These are phyloP conservation scores for Caenorhabditis sp. DNA, from an alignment of 2,888 invertebrate genomes.

Conservation along the genomic window DNA sequence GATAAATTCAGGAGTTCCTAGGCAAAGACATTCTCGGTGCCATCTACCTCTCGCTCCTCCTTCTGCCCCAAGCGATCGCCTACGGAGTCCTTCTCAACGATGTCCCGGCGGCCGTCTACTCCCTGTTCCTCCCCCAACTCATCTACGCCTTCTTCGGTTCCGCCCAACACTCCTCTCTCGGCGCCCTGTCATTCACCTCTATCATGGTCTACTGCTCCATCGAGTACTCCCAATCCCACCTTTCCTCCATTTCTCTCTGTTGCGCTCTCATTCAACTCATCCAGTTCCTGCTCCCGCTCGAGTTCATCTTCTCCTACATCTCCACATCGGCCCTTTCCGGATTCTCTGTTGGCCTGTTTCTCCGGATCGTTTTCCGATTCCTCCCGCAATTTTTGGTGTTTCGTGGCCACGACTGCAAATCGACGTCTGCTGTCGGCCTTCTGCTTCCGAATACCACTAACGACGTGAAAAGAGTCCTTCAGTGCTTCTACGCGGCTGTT, in stretches of 20 bases:
- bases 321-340: conserved; percentile 62
- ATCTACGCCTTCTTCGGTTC: conserved; percentile 68
- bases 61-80: conserved; percentile 61
- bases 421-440: conserved; percentile 23
- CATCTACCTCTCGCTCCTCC: conserved; percentile 49
- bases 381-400: conserved; percentile 60
- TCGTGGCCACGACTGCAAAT: conserved; percentile 63
- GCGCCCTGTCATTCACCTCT: conserved; percentile 55
- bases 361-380: conserved; percentile 62
- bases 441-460: conserved; percentile 46
- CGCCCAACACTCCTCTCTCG: conserved; percentile 67
- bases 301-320: conserved; percentile 67
- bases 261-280: conserved; percentile 61
- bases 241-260: conserved; percentile 51
- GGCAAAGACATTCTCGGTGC: conserved; percentile 59
- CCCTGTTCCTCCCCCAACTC: conserved; percentile 68
- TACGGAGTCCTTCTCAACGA: conserved; percentile 67
- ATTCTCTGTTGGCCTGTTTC: conserved; percentile 65
- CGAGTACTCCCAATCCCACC: conserved; percentile 35
- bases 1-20: conserved; percentile 46
- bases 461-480: conserved; percentile 54
- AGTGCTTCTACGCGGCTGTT: conserved; percentile 64
- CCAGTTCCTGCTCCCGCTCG: conserved; percentile 66
- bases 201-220: conserved; percentile 56
- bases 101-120: conserved; percentile 56